Evolutionary conservation across 2,113 vertebrate species (phyloP), one percentile per base, ranked within the genome.

Genomic region (Nannospalax galili): DNA sequence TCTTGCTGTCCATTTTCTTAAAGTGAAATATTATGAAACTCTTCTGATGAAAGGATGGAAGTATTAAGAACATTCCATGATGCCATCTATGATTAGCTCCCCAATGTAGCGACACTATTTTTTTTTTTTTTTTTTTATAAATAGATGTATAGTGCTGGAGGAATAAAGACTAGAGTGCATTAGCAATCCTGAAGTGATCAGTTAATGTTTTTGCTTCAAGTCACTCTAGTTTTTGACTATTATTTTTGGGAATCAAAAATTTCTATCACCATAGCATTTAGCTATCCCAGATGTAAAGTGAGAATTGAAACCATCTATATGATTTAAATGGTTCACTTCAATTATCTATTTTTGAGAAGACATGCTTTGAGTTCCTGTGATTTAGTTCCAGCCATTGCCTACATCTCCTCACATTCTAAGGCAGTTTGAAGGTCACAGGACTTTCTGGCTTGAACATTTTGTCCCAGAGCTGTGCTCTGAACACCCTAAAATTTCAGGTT

Each of bases 271-370:
- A 40, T 4, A 82, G 58, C 32, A 58, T 79, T 88, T 92, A 87
- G 73, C 37, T 89, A 11, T 65, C 64, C 35, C 74, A 48, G 80
- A 95, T 88, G 42, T 62, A 35, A 89, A 73, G 22, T 62, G 11
- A 24, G 67, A 74, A 72, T 89, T 91, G 14, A 4, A 73, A 69
- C 58, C 45, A 87, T n/a, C 93, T 45, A 60, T 32, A 58, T 84
- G 67, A 91, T 80, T 91, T 95, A 92, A 95, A 73, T 40, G 15
- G 30, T 77, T 95, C 80, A 58, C 35, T 14, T 77, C 40, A 26
- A 12, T 89, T 78, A 24, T 56, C 35, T 88, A 24, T 37, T 92
- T 90, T 82, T 94, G 74, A 88, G 32, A 9, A 64, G 17, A 79
- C 4, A 56, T 65, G 4, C 3, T 58, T 95, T 84, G 58, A n/a